Conservation (phyloP, 2,797 vertebrate genomes). For the Characodon lateralis region DNA sequence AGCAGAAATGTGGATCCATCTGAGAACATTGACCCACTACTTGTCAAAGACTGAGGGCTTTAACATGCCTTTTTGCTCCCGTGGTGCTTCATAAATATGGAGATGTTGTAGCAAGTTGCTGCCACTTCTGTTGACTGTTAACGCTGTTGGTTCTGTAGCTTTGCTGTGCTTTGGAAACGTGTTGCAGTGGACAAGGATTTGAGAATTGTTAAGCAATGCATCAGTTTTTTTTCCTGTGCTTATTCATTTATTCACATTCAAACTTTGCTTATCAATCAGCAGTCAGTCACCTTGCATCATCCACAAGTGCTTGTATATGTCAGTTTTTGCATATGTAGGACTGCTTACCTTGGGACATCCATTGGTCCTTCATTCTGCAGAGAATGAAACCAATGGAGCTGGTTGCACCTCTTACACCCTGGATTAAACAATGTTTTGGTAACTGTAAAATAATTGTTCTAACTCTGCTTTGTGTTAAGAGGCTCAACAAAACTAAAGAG, state of each 20-base stretch:
- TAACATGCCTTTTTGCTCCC: neutral
- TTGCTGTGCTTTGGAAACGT: neutral
- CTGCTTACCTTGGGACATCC: neutral
- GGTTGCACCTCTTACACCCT: neutral
- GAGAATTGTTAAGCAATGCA: neutral
- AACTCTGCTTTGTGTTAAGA: no score
- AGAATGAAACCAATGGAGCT: neutral
- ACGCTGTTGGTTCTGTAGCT: neutral
- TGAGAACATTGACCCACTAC: neutral
- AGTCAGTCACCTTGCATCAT: neutral
- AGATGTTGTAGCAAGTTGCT: neutral
- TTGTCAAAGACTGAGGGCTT: neutral
- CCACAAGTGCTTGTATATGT: neutral
- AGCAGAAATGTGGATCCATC: neutral
- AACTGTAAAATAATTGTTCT: no score
- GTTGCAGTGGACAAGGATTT: neutral
- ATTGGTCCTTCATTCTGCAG: neutral
- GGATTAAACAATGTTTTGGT: neutral
- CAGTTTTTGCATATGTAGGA: neutral
- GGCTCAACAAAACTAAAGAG: no score
- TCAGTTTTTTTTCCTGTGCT: neutral
- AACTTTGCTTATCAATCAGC: constrained; percentile 4
- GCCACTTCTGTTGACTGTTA: neutral
- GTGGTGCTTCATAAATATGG: neutral
- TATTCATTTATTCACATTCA: neutral